Conservation (phyloP, 2,113 vertebrate species). For the Hippocampus barbouri region DNA sequence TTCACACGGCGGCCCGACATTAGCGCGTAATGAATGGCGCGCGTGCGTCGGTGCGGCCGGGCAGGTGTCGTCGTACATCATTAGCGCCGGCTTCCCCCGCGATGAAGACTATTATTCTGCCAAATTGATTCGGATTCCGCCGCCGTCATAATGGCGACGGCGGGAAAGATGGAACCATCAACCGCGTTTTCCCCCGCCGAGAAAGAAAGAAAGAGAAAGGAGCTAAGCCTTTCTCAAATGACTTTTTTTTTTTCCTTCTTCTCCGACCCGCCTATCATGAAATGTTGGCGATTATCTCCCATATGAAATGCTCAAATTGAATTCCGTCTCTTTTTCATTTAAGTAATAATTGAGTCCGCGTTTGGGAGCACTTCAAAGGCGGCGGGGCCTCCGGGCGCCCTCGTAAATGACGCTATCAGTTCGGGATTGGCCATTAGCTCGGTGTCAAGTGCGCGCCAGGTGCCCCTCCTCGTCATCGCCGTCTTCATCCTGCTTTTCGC, state of each 20-base stretch:
- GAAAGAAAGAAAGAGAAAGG: conserved; percentile 16
- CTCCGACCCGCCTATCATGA: conserved; percentile 38
- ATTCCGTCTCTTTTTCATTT: conserved; percentile 56
- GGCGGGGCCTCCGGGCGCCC: conserved; percentile 62
- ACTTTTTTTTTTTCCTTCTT: conserved; percentile 47
- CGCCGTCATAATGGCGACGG: conserved; percentile 31
- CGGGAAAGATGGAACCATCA: conserved; percentile 64
- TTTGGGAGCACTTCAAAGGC: conserved; percentile 74
- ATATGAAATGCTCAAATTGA: conserved; percentile 62
- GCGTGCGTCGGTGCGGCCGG: neutral
- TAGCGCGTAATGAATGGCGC: conserved; percentile 59
- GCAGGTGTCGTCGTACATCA: conserved; percentile 67
- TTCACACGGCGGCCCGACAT: conserved; percentile 45
- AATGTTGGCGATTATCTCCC: conserved; percentile 68
- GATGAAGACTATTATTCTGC: conserved; percentile 65
- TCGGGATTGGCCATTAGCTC: conserved; percentile 53
- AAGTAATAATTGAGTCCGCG: conserved; percentile 76
- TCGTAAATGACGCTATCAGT: conserved; percentile 72
- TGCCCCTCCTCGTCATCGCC: neutral
- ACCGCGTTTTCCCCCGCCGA: conserved; percentile 60
- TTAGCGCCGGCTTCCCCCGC: conserved; percentile 52
- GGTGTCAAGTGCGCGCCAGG: conserved; percentile 55
- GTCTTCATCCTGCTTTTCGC: neutral
- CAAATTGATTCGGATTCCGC: conserved; percentile 64
- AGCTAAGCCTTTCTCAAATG: conserved; percentile 40